Base-by-base conservation (phyloP, 2,888 invertebrate genomes). In the Chesias legatella region DNA sequence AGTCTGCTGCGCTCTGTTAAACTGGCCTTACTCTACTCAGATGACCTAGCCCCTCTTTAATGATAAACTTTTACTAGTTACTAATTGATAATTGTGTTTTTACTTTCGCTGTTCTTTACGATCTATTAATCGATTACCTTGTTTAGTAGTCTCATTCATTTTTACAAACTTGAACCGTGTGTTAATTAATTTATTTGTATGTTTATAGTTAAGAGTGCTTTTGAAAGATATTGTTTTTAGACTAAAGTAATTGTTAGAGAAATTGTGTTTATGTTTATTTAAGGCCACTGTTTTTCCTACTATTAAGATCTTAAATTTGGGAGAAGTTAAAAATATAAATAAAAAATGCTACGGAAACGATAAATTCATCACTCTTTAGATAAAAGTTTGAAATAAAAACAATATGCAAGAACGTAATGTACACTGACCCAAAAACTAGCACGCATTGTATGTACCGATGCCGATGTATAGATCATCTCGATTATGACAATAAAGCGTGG, bases 81-180 rank as follows among this genome's bases (percentile, higher is more conserved):
- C 52, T 63, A 63, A 61, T 67, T 59, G 56, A 43, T 37, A 63
- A 62, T 67, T 52, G 54, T 6, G 60, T 66, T 61, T 53, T 60
- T 56, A 65, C 74, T 74, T 74, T 73, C 73, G 58, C 67, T 64
- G 43, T 58, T 35, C 36, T 43, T 53, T 48, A 43, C 43, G 36
- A 48, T 48, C 20, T 38, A 23, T 13, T 20, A 36, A 33, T 50
- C 53, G 56, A 49, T 56, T 43, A 3, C 39, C 51, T 51, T 45
- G 29, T 46, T 51, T 31, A 38, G 43, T 44, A 43, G 51, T 44
- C 43, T 51, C 48, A 33, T 42, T 48, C 56, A 33, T 46, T 38
- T 29, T 32, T 31, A 38, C 34, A 25, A 43, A 33, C 27, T 17
- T 24, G 20, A 38, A n/a, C n/a, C n/a, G n/a, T n/a, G n/a, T n/a